Evolutionary conservation across 2,797 vertebrate species (phyloP).

Genomic region (Gallinago solitaria): DNA sequence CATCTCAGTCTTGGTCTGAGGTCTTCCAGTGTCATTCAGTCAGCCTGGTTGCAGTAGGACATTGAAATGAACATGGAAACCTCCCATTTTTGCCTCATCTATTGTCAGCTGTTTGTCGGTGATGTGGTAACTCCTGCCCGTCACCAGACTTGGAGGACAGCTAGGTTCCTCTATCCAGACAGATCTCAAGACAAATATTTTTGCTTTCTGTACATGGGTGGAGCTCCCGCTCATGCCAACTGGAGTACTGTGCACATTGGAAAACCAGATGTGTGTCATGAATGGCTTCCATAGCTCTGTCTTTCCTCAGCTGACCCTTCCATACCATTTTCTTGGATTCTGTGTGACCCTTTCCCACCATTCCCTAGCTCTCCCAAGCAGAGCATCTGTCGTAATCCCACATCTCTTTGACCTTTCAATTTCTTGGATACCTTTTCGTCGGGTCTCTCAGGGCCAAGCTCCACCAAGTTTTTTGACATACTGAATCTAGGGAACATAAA

Average conservation of each 20-base stretch:
- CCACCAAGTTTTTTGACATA: background rate
- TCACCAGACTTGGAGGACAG: background rate
- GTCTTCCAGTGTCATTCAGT: background rate
- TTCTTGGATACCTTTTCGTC: conserved; percentile 25
- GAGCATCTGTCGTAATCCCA: conserved; percentile 24
- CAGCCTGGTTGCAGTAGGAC: background rate
- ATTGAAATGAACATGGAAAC: background rate
- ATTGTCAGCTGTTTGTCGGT: background rate
- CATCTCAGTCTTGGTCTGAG: background rate
- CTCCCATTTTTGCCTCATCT: background rate
- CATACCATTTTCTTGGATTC: background rate
- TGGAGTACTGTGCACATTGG: background rate
- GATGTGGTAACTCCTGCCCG: background rate
- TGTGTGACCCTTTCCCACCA: conserved; percentile 8
- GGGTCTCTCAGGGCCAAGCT: background rate
- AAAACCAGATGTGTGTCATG: conserved; percentile 21
- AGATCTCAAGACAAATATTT: conserved; percentile 13
- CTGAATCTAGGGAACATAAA: conserved; percentile 1
- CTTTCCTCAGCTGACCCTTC: conserved; percentile 40
- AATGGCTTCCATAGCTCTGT: background rate
- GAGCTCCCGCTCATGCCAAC: background rate
- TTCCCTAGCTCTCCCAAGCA: background rate
- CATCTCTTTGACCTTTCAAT: conserved; percentile 29
- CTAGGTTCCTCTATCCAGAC: background rate
- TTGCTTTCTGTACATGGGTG: background rate